phyloP scores from a whole-genome alignment of 2,113 vertebrate genomes.

The Calyptomena viridis region DNA sequence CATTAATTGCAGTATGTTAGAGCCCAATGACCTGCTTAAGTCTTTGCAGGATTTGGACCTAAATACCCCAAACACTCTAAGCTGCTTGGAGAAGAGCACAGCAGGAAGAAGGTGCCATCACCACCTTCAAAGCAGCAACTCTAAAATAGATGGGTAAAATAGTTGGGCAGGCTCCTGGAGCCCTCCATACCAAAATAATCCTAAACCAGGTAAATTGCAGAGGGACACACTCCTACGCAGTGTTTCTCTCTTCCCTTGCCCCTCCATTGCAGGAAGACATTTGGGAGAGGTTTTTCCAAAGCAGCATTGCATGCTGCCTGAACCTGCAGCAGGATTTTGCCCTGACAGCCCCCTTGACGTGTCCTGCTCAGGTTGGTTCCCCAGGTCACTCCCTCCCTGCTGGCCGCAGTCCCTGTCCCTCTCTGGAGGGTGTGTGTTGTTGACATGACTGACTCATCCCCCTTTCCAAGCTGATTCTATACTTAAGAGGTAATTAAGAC shows the following conservation, averaged over 20 bases:
- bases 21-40: constrained; percentile 2
- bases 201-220: neutral
- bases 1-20: neutral
- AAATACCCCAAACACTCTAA: neutral
- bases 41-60: neutral
- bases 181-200: neutral
- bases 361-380: neutral
- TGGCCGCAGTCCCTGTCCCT: neutral
- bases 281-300: neutral
- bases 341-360: neutral
- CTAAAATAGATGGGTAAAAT: too few relatives aligned
- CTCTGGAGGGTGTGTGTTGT: neutral
- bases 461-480: neutral
- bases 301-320: accelerated
- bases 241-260: neutral
- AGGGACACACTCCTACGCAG: neutral
- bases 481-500: neutral
- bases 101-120: neutral
- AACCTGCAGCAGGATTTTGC: neutral
- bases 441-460: neutral
- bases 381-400: neutral
- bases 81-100: neutral
- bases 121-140: neutral
- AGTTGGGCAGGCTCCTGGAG: neutral
- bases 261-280: accelerated